Base-by-base conservation (phyloP, 2,888 invertebrate species). In the Proisotoma minuta region DNA sequence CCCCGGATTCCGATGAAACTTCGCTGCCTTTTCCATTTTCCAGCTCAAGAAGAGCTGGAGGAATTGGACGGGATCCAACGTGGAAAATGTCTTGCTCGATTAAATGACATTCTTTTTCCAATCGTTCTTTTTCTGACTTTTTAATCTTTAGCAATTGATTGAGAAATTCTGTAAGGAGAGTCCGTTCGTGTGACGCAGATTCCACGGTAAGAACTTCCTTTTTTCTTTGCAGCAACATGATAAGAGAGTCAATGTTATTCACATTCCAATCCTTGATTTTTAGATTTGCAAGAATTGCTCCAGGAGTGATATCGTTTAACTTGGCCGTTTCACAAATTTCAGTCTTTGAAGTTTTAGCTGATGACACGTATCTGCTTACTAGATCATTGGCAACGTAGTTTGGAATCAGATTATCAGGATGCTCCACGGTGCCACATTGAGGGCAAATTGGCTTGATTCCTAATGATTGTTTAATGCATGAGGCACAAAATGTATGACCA, bases 401-500 rank as follows among this genome's bases (percentile, higher is more conserved):
- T 0, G 93, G 93, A 76, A 90, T 90, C 62, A 92, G 86, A 75
- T 85, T 82, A 71, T 86, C 90, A 69, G 82, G 82, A 63, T 64
- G 57, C 0, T 83, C 84, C 1, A 85, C 84, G 8, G 91, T 79
- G 1, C 87, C 88, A 77, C 93, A 94, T 77, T 90, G 89, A 1
- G 93, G 92, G 77, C 93, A 94, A 50, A 87, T 81, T 62, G 84
- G 84, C 63, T 81, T 82, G 2, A 81, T 79, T 74, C 87, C 85
- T 40, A 89, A 79, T 2, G 86, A 84, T 70, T 83, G 83, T 22
- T 80, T 78, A 53, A 94, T 89, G 78, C 94, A 95, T 20, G 84
- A 82, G 76, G 85, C 86, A 78, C 95, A 95, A 80, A 91, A 95
- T 1, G 92, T 92, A 77, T 95, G 94, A 0, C 94, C 94, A 79